Evolutionary conservation across 2,113 vertebrate genomes (phyloP), one percentile per base, ranked within the genome.

Genomic region (Azemiops feae): DNA sequence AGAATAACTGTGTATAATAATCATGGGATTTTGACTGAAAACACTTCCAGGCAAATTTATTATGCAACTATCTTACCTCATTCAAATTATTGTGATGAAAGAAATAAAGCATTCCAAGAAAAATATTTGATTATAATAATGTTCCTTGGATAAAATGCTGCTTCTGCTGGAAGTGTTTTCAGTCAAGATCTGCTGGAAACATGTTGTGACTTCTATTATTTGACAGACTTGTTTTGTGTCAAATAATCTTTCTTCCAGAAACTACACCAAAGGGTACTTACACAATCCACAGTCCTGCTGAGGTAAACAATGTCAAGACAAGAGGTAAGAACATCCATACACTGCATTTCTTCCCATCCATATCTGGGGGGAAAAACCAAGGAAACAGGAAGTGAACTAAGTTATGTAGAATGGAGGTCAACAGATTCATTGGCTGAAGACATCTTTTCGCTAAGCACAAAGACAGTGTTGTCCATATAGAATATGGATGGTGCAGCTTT

Each of bases 271-370:
- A 52, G 55, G 9, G 25, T 94, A 98, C 99, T 99, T 97, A 99
- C 99, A 99, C 98, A 93, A 98, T 97, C 98, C 98, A 99, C 54
- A 99, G 96, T 92, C 99, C 99, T 45, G 97, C 97, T 43, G 98
- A 98, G 3, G 98, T 98, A 94, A 98, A 97, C 85, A 98, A 53
- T 27, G 98, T 98, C 93, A 98, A 98, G 60, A 98, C 96, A 23
- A 98, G 97, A 85, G 99, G 98, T 54, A 99, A 97, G 95, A 99
- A 98, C 96, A 98, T 98, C 99, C 99, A 99, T 3, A 97, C 96
- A 0, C 98, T 99, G 97, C 96, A 98, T 92, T 97, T 98, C 97
- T 96, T 98, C 97, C 97, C 97, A 95, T 98, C 98, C 98, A 98
- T 98, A 94, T 96, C 97, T 97, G 96, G 3, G 3, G 9, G 47